Conservation (phyloP, 1,140 invertebrate species). For the Ectropis grisescens region DNA sequence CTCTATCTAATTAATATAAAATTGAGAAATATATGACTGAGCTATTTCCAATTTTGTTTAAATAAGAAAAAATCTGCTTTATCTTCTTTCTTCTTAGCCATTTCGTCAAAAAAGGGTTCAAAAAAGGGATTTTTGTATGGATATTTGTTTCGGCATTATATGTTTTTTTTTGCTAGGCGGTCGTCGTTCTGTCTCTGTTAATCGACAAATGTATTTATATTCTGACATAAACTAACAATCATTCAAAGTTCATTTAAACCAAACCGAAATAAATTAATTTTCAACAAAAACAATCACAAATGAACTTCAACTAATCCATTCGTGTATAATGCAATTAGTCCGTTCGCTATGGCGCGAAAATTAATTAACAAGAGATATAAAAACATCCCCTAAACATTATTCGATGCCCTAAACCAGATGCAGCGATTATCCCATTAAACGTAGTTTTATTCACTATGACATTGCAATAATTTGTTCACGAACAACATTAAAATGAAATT, state of each 20-base stretch:
- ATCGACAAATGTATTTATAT: no score
- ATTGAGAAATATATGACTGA: no score
- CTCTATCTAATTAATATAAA: no score
- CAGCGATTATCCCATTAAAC: slow-evolving; percentile 44
- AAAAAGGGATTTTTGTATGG: no score
- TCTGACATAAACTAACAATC: no score
- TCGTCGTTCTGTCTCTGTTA: no score
- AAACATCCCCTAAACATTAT: slow-evolving; percentile 11
- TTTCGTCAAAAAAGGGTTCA: no score
- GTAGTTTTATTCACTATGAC: slow-evolving; percentile 50
- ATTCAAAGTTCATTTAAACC: slow-evolving; percentile 2
- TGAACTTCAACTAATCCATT: slow-evolving; percentile 34
- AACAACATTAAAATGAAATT: slow-evolving; percentile 58
- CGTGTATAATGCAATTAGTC: slow-evolving; percentile 37
- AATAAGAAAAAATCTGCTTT: no score
- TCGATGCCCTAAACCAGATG: slow-evolving; percentile 44
- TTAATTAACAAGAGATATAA: slow-evolving; percentile 45
- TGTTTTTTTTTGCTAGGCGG: no score
- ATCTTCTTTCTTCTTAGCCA: no score
- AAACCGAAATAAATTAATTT: slow-evolving; percentile 5
- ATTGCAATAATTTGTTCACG: slow-evolving; percentile 59
- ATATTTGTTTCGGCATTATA: no score
- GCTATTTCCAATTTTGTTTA: no score
- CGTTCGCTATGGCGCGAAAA: slow-evolving; percentile 24
- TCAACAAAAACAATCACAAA: slow-evolving; percentile 28